A percentile compares a stretch with the other conserved stretches of the same genome.
These are phyloP conservation scores for Parnassius glacialis DNA, from an alignment of 2,888 invertebrate species.

Conservation along the genomic window DNA sequence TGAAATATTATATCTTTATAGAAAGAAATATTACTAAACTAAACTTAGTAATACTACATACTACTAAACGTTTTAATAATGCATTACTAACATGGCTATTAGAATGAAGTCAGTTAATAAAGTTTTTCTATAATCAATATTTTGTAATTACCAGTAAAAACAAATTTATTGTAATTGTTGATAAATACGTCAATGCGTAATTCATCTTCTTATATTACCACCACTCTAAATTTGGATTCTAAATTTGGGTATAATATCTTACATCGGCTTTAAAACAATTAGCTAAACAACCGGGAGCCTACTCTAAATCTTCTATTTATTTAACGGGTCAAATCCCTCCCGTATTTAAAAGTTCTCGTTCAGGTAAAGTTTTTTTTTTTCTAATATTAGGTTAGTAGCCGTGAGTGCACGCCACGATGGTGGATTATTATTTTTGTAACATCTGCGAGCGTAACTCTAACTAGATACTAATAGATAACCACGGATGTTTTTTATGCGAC, in stretches of 20 bases:
- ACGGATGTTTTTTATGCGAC: constrained; percentile 76
- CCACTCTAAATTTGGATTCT: constrained; percentile 8
- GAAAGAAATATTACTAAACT: no score
- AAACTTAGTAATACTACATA: no score
- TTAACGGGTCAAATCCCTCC: constrained; percentile 56
- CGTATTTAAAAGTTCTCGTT: constrained; percentile 41
- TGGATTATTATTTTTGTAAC: constrained; percentile 75
- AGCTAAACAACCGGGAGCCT: constrained; percentile 32
- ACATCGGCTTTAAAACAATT: constrained; percentile 41
- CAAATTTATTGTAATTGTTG: no score
- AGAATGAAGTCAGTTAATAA: neutral
- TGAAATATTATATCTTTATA: no score
- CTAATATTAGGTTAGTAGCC: constrained; percentile 25
- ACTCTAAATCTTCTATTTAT: constrained; percentile 46
- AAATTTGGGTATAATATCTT: constrained; percentile 8
- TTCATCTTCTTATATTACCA: constrained; percentile 3
- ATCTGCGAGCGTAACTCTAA: constrained; percentile 75
- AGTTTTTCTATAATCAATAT: no score
- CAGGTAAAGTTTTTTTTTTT: constrained; percentile 46
- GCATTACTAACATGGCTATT: no score
- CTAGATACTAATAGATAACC: constrained; percentile 81
- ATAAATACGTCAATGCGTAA: constrained; percentile 27
- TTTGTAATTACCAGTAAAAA: no score
- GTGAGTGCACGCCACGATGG: constrained; percentile 36
- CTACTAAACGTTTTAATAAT: no score